phyloP scores from a whole-genome alignment of 2,888 invertebrate genomes.

The Drosophila birchii region DNA sequence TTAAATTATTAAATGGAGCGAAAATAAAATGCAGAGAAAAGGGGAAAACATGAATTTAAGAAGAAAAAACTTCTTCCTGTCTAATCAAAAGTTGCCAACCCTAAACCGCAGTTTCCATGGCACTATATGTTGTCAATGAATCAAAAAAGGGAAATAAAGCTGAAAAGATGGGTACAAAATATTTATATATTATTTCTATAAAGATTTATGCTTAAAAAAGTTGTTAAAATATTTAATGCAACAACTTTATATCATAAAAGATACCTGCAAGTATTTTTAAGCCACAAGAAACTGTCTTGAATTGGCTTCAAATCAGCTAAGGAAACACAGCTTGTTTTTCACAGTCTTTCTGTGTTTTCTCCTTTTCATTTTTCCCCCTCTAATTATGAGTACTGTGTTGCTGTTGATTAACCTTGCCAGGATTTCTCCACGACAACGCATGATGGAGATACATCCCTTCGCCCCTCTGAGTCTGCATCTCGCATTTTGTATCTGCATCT shows the following conservation, averaged over 20 bases:
- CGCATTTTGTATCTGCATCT: slow-evolving; percentile 17
- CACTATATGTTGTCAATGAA: slow-evolving; percentile 8
- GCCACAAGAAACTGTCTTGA: not conserved
- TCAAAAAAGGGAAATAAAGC: not conserved
- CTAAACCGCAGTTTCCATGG: slow-evolving; percentile 29
- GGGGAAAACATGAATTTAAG: slow-evolving; percentile 6
- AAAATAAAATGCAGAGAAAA: slow-evolving; percentile 29
- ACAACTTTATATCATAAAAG: not conserved
- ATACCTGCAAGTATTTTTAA: not conserved
- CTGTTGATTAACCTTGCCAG: slow-evolving; percentile 49
- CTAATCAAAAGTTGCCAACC: slow-evolving; percentile 61
- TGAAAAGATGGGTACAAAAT: not conserved
- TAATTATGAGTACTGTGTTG: slow-evolving; percentile 41
- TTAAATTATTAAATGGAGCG: slow-evolving; percentile 74
- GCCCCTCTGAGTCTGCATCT: not conserved
- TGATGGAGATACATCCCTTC: not conserved
- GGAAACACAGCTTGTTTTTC: slow-evolving; percentile 5
- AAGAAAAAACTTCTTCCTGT: slow-evolving; percentile 40
- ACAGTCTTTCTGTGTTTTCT: slow-evolving; percentile 13
- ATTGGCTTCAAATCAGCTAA: not conserved
- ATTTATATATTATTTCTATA: too few species aligned
- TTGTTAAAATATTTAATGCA: not conserved
- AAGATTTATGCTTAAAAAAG: too few species aligned
- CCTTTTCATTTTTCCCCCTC: slow-evolving; percentile 26
- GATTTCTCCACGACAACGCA: slow-evolving; percentile 30